Conservation (phyloP, 2,113 vertebrate species). For the Pogona vitticeps region DNA sequence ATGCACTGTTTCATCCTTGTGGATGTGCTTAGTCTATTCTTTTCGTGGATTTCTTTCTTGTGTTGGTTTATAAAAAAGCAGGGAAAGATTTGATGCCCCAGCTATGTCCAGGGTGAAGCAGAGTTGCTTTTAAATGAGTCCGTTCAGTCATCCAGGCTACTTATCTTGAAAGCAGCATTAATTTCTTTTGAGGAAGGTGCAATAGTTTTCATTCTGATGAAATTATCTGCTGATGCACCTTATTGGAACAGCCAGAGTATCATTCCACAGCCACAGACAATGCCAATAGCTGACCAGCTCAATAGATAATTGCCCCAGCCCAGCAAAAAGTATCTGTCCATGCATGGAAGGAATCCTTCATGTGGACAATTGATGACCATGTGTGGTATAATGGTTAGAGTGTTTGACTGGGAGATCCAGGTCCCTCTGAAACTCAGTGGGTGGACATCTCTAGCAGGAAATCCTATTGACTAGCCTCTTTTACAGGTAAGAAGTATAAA, state of each 20-base stretch:
- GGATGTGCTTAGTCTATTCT: neutral
- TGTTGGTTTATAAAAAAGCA: neutral
- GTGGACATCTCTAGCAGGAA: no score
- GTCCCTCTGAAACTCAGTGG: neutral
- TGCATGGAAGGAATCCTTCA: neutral
- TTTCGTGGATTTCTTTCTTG: neutral
- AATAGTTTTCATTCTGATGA: neutral
- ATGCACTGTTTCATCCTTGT: constrained; percentile 34
- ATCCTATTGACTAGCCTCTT: no score
- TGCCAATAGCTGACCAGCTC: neutral
- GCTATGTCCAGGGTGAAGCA: neutral
- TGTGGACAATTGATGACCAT: neutral
- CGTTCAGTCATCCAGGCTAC: neutral
- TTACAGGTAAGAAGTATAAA: neutral
- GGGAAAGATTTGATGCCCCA: neutral
- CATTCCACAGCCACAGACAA: neutral
- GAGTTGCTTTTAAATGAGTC: neutral
- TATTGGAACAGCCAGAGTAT: neutral
- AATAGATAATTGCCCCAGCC: neutral
- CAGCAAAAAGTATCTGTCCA: neutral
- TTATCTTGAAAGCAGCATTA: neutral
- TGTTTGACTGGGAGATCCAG: neutral
- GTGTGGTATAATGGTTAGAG: neutral
- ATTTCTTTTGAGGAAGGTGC: neutral
- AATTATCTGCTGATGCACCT: neutral